Evolutionary conservation across 2,113 vertebrate species (phyloP), one percentile per base, ranked within the genome.

Genomic region (Muntiacus reevesi): DNA sequence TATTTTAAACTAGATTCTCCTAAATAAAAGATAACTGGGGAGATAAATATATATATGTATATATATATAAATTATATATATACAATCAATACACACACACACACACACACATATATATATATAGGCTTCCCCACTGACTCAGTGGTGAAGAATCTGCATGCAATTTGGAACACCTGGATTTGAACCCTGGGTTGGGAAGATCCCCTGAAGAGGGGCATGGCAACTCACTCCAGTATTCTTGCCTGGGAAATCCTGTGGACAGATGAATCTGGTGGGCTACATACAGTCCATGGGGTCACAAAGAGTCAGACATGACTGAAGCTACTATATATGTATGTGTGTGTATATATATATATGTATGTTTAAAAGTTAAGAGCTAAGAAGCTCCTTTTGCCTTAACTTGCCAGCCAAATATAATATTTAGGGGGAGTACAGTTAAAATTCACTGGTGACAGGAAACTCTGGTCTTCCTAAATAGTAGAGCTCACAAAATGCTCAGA

Each of bases 101-200:
- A 67, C 33, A n/a, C 57, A 60, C 25, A 59, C 25, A 59, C 57
- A 64, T 12, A 40, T 8, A 74, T 3, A 78, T 0, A 47, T 10
- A 78, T 28, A 71, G n/a, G 67, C 71, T 74, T 74, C 21, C 36
- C 36, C 36, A 25, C 36, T 74, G 67, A 74, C 67, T 74, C 11
- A 43, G 36, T 40, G n/a, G 67, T 3, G 21, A 74, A 74, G 36
- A 25, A 74, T 12, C 71, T 1, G 7, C 36, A 23, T 43, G 11
- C 11, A 25, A 2, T 43, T 21, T 0, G 1, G 6, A 23, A 43
- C 3, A 43, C 21, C n/a, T 43, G 6, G 21, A 6, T 27, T 76
- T 43, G 36, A 43, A 14, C 36, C 71, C 36, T 74, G 71, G 71
- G 21, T 74, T 0, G 0, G 36, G 11, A 74, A 74, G 71, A 14